Percentiles rank a stretch among this genome's conserved stretches.
Conservation (phyloP, 1,140 invertebrate species). For the Drosophila arawakana region DNA sequence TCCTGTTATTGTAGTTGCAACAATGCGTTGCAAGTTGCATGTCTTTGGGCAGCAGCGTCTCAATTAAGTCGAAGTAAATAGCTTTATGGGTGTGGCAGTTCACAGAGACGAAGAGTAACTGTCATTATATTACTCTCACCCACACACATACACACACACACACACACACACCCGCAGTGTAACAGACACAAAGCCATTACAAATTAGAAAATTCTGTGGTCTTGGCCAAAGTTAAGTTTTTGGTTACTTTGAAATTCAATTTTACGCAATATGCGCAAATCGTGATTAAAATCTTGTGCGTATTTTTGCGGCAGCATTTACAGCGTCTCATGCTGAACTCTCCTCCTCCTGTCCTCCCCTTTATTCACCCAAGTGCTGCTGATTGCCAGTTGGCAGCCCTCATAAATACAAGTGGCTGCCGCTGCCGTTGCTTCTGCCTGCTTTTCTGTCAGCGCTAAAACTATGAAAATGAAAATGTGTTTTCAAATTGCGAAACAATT, state of each 20-base stretch:
- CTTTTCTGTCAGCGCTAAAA: conserved; percentile 53
- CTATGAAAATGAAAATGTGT: conserved; percentile 80
- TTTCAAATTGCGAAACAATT: conserved; percentile 81
- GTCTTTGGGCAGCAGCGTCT: conserved; percentile 20
- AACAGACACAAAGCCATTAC: background rate
- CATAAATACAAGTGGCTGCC: conserved; percentile 36
- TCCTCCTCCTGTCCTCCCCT: background rate
- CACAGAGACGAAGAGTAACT: conserved; percentile 31
- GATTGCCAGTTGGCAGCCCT: background rate
- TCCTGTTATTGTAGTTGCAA: background rate
- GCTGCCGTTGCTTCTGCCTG: conserved; percentile 15
- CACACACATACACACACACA: conserved; percentile 8
- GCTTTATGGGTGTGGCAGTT: conserved; percentile 28
- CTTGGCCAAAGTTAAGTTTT: conserved; percentile 66
- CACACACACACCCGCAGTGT: background rate
- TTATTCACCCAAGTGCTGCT: background rate
- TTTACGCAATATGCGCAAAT: conserved; percentile 82
- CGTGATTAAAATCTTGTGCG: conserved; percentile 75
- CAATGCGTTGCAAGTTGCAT: background rate
- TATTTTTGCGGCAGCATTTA: conserved; percentile 43
- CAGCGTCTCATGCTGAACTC: background rate
- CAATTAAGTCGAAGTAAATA: conserved; percentile 71
- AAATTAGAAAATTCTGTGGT: conserved; percentile 18
- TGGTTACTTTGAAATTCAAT: conserved; percentile 80
- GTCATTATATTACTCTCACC: conserved; percentile 35